phyloP scores from a whole-genome alignment of 30 jellyfish, hydroid and myxozoan genomes.

The Turritopsis rubra region DNA sequence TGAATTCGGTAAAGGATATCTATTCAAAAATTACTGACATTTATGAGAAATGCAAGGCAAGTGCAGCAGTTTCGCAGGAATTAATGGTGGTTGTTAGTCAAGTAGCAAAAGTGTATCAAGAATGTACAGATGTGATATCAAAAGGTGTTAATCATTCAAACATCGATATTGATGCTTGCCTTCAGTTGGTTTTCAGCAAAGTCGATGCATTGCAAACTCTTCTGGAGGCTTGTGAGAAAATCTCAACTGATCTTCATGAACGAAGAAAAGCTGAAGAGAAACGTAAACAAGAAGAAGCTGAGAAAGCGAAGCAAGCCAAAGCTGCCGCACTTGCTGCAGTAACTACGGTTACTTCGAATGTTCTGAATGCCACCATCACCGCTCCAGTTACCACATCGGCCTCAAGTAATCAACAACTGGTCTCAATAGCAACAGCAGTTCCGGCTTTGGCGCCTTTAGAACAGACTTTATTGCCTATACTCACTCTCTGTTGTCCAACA shows the following conservation, averaged over 20 bases:
- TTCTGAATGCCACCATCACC: background rate
- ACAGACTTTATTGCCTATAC: slow-evolving; percentile 4
- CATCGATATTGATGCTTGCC: background rate
- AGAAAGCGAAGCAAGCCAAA: slow-evolving; percentile 27
- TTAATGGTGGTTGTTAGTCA: background rate
- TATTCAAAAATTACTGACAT: background rate
- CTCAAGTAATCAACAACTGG: background rate
- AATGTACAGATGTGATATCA: background rate
- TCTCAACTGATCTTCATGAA: slow-evolving; percentile 8
- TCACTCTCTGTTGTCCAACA: slow-evolving; percentile 29
- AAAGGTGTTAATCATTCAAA: slow-evolving; percentile 5
- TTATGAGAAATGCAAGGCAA: background rate
- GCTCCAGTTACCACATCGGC: background rate
- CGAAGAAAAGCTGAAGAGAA: slow-evolving; percentile 31
- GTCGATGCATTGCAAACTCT: background rate
- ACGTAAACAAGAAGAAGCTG: slow-evolving; percentile 36
- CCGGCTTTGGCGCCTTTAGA: slow-evolving; percentile 16
- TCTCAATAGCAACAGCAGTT: background rate
- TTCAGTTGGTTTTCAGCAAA: background rate
- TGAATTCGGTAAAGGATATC: background rate
- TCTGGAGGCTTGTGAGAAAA: slow-evolving; percentile 15
- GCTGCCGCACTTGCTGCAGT: slow-evolving; percentile 32
- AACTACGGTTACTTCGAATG: background rate
- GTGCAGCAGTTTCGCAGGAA: background rate
- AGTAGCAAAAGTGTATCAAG: background rate